Conservation (phyloP, 2,888 invertebrate genomes). For the Lymantria dispar region DNA sequence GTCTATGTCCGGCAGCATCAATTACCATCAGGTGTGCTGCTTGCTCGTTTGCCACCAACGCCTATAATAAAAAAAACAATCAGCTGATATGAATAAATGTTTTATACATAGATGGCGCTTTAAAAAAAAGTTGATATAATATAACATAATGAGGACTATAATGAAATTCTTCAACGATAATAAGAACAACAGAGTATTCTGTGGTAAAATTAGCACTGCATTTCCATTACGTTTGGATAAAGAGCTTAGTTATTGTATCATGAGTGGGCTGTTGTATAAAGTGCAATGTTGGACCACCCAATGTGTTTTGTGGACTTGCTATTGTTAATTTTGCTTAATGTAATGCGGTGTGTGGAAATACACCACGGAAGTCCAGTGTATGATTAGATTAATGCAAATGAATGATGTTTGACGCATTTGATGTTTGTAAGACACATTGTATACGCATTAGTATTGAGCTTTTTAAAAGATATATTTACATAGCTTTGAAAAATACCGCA, state of each 20-base stretch:
- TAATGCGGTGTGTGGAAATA: conserved; percentile 44
- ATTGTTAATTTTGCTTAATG: conserved; percentile 45
- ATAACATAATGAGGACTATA: conserved; percentile 18
- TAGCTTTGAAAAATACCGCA: too few species aligned
- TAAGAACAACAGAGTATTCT: conserved; percentile 29
- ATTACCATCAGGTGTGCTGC: too few species aligned
- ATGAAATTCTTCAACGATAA: conserved; percentile 24
- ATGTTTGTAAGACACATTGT: conserved; percentile 14
- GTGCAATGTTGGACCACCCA: conserved; percentile 61
- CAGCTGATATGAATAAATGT: too few species aligned
- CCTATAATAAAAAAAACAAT: too few species aligned
- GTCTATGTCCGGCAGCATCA: too few species aligned
- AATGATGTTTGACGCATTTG: conserved; percentile 53
- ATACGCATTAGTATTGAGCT: conserved; percentile 1
- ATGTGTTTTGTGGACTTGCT: conserved; percentile 37
- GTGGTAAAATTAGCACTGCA: conserved; percentile 39
- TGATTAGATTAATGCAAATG: conserved; percentile 61
- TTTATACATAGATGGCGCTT: too few species aligned
- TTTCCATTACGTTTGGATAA: conserved; percentile 35
- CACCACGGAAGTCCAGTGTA: conserved; percentile 49
- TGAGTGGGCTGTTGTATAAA: conserved; percentile 56
- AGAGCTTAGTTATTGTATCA: conserved; percentile 42
- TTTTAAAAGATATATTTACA: too few species aligned
- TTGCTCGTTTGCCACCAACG: too few species aligned
- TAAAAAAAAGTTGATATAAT: too few species aligned